Evolutionary conservation across 2,888 invertebrate species (phyloP).

Genomic region (Amaurobius ferox): DNA sequence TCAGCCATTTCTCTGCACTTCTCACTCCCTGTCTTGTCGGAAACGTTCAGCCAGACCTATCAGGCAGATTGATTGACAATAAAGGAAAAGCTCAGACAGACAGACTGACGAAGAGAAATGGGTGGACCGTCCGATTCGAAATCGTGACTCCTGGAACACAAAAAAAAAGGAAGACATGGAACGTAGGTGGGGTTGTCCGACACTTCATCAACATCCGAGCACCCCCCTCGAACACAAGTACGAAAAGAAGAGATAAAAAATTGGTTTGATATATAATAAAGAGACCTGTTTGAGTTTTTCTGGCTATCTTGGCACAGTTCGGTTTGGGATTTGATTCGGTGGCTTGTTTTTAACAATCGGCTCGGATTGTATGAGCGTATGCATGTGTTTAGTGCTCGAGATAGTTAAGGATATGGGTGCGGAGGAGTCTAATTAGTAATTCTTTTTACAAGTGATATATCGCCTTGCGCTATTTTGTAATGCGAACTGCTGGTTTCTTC

Average conservation of each 20-base stretch:
- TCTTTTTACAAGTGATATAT: too few species aligned
- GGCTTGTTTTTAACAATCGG: neutral
- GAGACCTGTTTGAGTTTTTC: constrained; percentile 18
- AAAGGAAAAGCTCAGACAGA: constrained; percentile 35
- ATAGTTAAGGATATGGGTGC: neutral
- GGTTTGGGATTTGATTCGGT: neutral
- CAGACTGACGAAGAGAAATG: constrained; percentile 42
- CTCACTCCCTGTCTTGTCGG: constrained; percentile 28
- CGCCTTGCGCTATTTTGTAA: too few species aligned
- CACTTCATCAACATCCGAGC: constrained; percentile 64
- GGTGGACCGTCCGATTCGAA: constrained; percentile 38
- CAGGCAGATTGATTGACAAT: constrained; percentile 65
- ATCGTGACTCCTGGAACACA: constrained; percentile 52
- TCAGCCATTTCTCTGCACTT: constrained; percentile 30
- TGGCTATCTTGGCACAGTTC: constrained; percentile 2
- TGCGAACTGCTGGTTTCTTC: too few species aligned
- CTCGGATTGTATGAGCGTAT: neutral
- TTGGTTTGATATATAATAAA: constrained; percentile 13
- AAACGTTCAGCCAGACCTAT: constrained; percentile 40
- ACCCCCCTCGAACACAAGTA: constrained; percentile 36
- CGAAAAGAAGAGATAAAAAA: constrained; percentile 11
- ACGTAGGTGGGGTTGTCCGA: constrained; percentile 53
- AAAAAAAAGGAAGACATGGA: constrained; percentile 19
- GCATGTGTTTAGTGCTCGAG: neutral
- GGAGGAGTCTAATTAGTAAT: too few species aligned